phyloP scores from a whole-genome alignment of 2,888 invertebrate species.

The Scaptodrosophila latifasciaeformis region DNA sequence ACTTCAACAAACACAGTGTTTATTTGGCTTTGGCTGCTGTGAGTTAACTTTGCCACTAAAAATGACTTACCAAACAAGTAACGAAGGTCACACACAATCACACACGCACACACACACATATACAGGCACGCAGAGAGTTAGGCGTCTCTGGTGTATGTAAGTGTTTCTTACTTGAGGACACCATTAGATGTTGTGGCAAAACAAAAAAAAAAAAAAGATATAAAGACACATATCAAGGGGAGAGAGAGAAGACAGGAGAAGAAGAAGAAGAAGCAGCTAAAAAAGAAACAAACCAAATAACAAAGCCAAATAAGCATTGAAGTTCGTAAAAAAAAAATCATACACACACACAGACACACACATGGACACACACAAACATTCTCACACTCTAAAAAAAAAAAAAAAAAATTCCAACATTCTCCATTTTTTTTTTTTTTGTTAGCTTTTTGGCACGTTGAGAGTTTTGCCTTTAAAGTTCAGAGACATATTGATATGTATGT shows the following conservation, averaged over 20 bases:
- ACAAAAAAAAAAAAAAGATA: conserved; percentile 1
- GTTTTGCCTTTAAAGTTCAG: conserved; percentile 26
- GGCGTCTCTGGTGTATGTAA: neutral
- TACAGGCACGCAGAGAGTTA: conserved; percentile 5
- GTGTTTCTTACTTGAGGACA: conserved; percentile 33
- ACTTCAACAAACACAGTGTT: conserved; percentile 51
- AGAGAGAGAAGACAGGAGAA: neutral
- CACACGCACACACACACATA: conserved; percentile 18
- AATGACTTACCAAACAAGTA: conserved; percentile 67
- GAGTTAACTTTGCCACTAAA: conserved; percentile 60
- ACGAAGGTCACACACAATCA: conserved; percentile 60
- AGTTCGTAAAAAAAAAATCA: neutral
- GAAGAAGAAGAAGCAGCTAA: conserved; percentile 5
- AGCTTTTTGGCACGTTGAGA: neutral
- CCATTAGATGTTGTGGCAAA: conserved; percentile 33
- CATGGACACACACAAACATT: neutral
- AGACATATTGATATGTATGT: conserved; percentile 3
- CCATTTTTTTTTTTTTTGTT: too few relatives aligned
- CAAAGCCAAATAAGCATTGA: too few relatives aligned
- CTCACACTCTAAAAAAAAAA: neutral
- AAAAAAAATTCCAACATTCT: neutral
- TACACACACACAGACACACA: too few relatives aligned
- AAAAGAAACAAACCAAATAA: conserved; percentile 1
- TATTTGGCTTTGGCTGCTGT: conserved; percentile 41
- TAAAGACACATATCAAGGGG: conserved; percentile 14